Evolutionary conservation across 1,140 invertebrate genomes (phyloP).

Genomic region (Aphelinus certus): DNA sequence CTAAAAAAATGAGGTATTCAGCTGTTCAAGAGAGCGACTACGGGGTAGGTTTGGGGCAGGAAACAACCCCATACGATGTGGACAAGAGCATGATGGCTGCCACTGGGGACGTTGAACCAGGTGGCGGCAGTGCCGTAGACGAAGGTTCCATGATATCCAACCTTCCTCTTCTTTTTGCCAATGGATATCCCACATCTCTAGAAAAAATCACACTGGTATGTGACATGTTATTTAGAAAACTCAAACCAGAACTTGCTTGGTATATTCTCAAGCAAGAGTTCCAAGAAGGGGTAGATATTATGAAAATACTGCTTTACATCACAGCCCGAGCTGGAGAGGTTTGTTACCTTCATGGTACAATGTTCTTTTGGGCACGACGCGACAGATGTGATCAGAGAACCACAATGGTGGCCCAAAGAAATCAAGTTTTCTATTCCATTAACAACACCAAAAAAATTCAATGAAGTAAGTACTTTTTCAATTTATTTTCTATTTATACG

Average conservation of each 20-base stretch:
- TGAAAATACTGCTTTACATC: constrained; percentile 48
- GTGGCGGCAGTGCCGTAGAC: constrained; percentile 48
- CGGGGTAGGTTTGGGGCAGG: constrained; percentile 54
- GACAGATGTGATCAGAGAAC: constrained; percentile 68
- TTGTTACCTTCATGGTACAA: constrained; percentile 79
- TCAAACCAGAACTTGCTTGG: background rate
- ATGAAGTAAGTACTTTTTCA: constrained; percentile 58
- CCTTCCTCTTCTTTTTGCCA: constrained; percentile 75
- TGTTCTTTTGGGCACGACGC: constrained; percentile 75
- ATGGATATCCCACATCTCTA: constrained; percentile 75
- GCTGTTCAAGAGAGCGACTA: constrained; percentile 57
- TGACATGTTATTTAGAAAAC: constrained; percentile 17
- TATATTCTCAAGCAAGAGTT: constrained; percentile 1
- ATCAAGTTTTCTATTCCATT: constrained; percentile 73
- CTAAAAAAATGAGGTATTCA: constrained; percentile 60
- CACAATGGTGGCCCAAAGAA: constrained; percentile 77
- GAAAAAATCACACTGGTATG: constrained; percentile 69
- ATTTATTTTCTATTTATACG: background rate
- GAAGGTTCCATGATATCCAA: constrained; percentile 70
- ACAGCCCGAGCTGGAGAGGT: constrained; percentile 71
- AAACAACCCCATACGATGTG: constrained; percentile 47
- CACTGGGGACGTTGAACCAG: constrained; percentile 49
- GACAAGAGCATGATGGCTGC: constrained; percentile 55
- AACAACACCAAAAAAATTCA: constrained; percentile 66
- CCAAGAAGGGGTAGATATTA: constrained; percentile 3